Evolutionary conservation across 2,888 invertebrate species (phyloP).

Genomic region (Campoplex nolae): DNA sequence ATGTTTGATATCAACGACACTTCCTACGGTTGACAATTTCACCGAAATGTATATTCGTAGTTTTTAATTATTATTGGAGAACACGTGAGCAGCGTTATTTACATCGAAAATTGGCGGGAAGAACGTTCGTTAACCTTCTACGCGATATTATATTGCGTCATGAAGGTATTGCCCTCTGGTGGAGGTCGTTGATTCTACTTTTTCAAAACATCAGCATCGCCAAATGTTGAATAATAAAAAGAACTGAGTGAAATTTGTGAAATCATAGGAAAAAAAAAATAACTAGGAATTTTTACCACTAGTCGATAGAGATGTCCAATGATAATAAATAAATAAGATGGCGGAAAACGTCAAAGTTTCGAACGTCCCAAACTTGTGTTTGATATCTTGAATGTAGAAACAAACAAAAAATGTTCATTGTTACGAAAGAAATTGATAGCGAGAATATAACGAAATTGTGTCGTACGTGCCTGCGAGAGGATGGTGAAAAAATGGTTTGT

Average conservation of each 20-base stretch:
- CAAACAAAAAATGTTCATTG: constrained; percentile 80
- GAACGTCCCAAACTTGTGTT: neutral
- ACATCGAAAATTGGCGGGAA: constrained; percentile 46
- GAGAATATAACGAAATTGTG: constrained; percentile 83
- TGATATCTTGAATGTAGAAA: neutral
- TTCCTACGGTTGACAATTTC: neutral
- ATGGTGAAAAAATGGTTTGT: constrained; percentile 83
- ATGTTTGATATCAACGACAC: neutral
- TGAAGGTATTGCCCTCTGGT: neutral
- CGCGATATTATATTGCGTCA: neutral
- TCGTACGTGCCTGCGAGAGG: constrained; percentile 82
- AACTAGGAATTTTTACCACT: neutral
- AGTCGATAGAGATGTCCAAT: neutral
- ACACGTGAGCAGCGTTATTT: constrained; percentile 33
- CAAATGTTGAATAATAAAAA: neutral
- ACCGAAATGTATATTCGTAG: neutral
- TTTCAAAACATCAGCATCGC: constrained; percentile 2
- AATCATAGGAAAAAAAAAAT: neutral
- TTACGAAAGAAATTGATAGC: constrained; percentile 82
- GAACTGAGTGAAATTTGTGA: neutral
- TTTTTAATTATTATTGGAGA: neutral
- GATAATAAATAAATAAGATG: neutral
- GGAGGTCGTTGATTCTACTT: neutral
- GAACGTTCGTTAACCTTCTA: neutral
- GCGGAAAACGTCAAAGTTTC: constrained; percentile 43